Conservation (phyloP, 2,113 vertebrate genomes). For the Nanorana parkeri region DNA sequence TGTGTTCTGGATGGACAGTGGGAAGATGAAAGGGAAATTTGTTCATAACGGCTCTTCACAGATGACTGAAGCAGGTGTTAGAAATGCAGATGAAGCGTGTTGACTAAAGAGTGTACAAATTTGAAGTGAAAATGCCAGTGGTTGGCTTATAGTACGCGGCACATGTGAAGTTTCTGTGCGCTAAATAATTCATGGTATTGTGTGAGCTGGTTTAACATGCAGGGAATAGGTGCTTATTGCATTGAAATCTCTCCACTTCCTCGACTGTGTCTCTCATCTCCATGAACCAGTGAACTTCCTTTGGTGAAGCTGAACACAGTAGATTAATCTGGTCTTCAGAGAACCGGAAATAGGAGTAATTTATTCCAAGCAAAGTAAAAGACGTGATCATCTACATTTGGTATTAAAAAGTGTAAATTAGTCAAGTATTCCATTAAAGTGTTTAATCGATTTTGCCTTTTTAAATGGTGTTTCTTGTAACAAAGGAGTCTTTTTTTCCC, state of each 20-base stretch:
- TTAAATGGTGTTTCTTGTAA: too few relatives aligned
- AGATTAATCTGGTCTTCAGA: not conserved
- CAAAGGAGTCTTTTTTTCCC: too few relatives aligned
- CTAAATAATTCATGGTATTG: conserved; percentile 95
- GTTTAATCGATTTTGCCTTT: too few relatives aligned
- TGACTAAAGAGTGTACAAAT: conserved; percentile 99
- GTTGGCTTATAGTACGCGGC: conserved; percentile 83
- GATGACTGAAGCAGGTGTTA: conserved; percentile 93
- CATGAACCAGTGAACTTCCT: not conserved
- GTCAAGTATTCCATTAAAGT: too few relatives aligned
- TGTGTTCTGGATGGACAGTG: conserved; percentile 72
- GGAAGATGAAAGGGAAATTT: conserved; percentile 86
- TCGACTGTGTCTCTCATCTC: conserved; percentile 63
- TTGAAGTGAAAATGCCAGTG: conserved; percentile 96
- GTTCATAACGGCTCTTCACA: conserved; percentile 80
- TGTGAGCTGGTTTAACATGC: conserved; percentile 79
- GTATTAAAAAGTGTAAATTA: too few relatives aligned
- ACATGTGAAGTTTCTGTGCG: conserved; percentile 82
- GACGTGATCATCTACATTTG: too few relatives aligned
- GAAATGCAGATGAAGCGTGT: conserved; percentile 94
- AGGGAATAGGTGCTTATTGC: conserved; percentile 78
- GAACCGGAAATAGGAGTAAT: not conserved
- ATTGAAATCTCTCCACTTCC: conserved; percentile 74
- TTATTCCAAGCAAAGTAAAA: too few relatives aligned
- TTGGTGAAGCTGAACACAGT: not conserved